Evolutionary conservation across 2,888 invertebrate genomes (phyloP).

Genomic region (Troides aeacus): DNA sequence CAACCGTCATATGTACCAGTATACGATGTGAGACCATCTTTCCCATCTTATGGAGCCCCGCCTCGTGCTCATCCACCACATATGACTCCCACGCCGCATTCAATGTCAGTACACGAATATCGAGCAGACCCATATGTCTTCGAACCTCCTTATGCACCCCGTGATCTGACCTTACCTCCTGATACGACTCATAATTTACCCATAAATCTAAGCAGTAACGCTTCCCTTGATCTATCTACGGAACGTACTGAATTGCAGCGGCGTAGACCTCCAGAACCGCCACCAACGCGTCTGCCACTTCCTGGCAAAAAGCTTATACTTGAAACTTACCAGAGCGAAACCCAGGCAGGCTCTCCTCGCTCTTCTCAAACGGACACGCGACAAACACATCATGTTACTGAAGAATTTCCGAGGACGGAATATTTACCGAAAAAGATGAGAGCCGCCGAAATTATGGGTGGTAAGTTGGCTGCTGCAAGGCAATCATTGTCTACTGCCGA

Average conservation of each 20-base stretch:
- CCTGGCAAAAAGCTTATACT: conserved; percentile 76
- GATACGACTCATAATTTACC: conserved; percentile 66
- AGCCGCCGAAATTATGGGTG: conserved; percentile 73
- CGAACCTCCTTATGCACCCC: conserved; percentile 53
- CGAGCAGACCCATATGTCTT: conserved; percentile 63
- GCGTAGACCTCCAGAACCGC: conserved; percentile 62
- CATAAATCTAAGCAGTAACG: conserved; percentile 75
- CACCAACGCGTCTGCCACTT: conserved; percentile 59
- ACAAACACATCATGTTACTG: conserved; percentile 38
- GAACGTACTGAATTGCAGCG: conserved; percentile 67
- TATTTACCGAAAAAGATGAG: conserved; percentile 78
- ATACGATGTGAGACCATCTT: conserved; percentile 43
- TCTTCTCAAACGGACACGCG: conserved; percentile 42
- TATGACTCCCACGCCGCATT: conserved; percentile 43
- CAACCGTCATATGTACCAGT: conserved; percentile 50
- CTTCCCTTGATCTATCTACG: conserved; percentile 67
- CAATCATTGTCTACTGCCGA: conserved; percentile 38
- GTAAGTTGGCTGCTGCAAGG: conserved; percentile 58
- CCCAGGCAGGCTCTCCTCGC: conserved; percentile 55
- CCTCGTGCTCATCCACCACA: conserved; percentile 46
- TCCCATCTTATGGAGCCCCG: conserved; percentile 36
- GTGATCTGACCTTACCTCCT: conserved; percentile 56
- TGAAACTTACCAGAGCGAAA: conserved; percentile 73
- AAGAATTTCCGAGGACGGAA: conserved; percentile 59
- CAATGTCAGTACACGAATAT: conserved; percentile 53